Percentiles rank a stretch among this genome's conserved stretches.
Evolutionary conservation across 2,113 vertebrate genomes (phyloP).

Genomic region (Nyctibius bracteatus): DNA sequence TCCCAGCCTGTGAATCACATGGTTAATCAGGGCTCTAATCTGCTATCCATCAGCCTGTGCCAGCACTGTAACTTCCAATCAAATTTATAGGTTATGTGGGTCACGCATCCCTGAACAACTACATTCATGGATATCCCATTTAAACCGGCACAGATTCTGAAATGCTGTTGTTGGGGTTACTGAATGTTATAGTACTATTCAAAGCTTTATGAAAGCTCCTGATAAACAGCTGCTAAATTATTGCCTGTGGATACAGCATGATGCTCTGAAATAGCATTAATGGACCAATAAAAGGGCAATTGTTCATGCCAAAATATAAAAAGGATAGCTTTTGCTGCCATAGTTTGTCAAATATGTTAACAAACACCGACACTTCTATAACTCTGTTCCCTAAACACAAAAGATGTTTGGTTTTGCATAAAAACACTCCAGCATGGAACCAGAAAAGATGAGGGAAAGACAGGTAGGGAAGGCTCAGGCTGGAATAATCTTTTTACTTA

Average conservation of each 20-base stretch:
- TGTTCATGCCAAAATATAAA: slow-evolving; percentile 64
- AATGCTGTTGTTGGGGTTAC: slow-evolving; percentile 64
- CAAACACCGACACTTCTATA: slow-evolving; percentile 42
- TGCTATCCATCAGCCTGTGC: slow-evolving; percentile 79
- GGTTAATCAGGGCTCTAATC: slow-evolving; percentile 81
- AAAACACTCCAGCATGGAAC: neutral
- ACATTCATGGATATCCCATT: slow-evolving; percentile 70
- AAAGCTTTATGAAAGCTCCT: slow-evolving; percentile 64
- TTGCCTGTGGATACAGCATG: slow-evolving; percentile 33
- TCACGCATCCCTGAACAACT: slow-evolving; percentile 76
- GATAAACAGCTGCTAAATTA: slow-evolving; percentile 73
- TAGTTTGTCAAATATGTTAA: slow-evolving; percentile 65
- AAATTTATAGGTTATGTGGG: slow-evolving; percentile 82
- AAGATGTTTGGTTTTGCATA: slow-evolving; percentile 29
- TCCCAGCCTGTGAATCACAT: slow-evolving; percentile 75
- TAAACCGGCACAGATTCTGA: slow-evolving; percentile 62
- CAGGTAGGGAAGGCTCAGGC: neutral
- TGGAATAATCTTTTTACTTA: accelerated
- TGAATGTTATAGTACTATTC: slow-evolving; percentile 57
- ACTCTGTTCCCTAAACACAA: slow-evolving; percentile 10
- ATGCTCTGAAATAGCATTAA: slow-evolving; percentile 66
- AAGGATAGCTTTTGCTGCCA: slow-evolving; percentile 48
- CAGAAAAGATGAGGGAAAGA: neutral
- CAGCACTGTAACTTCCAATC: slow-evolving; percentile 77
- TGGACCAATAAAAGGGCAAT: slow-evolving; percentile 61